Base-by-base conservation (phyloP, 92 coral and sea anemone species). In the Palythoa grandiflora region DNA sequence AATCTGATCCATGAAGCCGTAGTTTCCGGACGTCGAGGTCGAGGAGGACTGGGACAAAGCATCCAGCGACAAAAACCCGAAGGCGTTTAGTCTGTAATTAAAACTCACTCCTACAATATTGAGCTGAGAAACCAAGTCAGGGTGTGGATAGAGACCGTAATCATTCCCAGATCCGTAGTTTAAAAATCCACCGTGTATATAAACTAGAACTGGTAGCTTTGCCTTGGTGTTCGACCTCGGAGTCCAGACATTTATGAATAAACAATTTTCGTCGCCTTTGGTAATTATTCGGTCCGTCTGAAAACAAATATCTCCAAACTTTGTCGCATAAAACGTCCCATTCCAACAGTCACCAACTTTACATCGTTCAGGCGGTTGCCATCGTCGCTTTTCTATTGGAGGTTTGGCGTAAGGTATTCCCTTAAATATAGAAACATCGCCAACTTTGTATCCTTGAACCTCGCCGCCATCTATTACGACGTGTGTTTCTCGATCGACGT, bases 1-100 rank as follows among this genome's bases (percentile, higher is more conserved):
- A 28, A 94, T 90, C 87, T 94, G 96, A 78, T 94, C 96, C 96
- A 94, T 90, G 59, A 94, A 92, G 10, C 96, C 96, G 75, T 94
- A 94, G 71, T 94, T 94, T 1, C 96, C 96, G 28, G 94, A 89
- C 17, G 93, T 92, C 15, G 68, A 60, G 37, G 87, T 74, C 10
- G 80, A n/a, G 9, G 96, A 77, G 9, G 21, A 73, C 5, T 72
- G 55, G 21, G 92, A 79, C 19, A 94, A 78, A 4, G 92, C 83
- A 19, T 88, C 68, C 59, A 94, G 35, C 4, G 96, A 90, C 66
- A 92, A 80, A 88, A 94, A 94, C 1, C 96, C 96, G 88, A 94
- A 92, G 13, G 92, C 93, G 53, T 90, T 92, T 2, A 94, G 85
- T 73, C 96, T 74, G 75, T 94, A 94, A 72, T 94, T 94, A n/a